Evolutionary conservation across 92 coral and sea anemone genomes (phyloP), one percentile per base, ranked within the genome.

Genomic region (Ricordea florida): DNA sequence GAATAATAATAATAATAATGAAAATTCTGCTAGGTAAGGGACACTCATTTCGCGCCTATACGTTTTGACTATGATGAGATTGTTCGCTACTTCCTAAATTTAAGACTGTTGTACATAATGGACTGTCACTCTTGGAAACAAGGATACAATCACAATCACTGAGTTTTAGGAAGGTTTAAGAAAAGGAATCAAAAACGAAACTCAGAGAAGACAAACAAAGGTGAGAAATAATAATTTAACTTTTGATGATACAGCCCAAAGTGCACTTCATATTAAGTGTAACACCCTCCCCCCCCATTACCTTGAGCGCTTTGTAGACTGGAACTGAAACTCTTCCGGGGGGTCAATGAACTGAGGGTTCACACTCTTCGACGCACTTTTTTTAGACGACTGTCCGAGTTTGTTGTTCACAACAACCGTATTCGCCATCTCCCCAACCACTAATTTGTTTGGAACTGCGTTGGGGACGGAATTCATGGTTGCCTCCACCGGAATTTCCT

Each of bases 341-440:
- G 99, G 99, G 62, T 96, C 99, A 53, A 96, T 96, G 44, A 85
- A 96, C 85, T 96, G 99, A 1, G 99, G 96, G 36, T 86, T 90
- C 27, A 83, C 32, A 40, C 42, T 14, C 61, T 52, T 66, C 15
- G 55, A 1, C 16, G 29, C 10, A 6, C 21, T 40, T 33, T 47
- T 62, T 48, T 64, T 79, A 52, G 66, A 35, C 46, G 16, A 45
- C 49, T 25, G 83, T 18, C 48, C 21, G 9, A 57, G 52, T 42
- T 76, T 76, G 68, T 36, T 76, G 32, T 73, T 59, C 63, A 27
- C 53, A 31, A 28, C 60, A 28, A 33, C 58, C 2, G 80, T 68
- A 28, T 44, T 73, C 10, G 70, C 3, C 22, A 43, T 72, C 57
- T 44, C 56, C 7, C 68, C 60, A 35, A 76, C 80, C 3, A 62